These are phyloP conservation scores for Escarpia spicata DNA, from an alignment of 2,888 invertebrate species.

Conservation along the genomic window DNA sequence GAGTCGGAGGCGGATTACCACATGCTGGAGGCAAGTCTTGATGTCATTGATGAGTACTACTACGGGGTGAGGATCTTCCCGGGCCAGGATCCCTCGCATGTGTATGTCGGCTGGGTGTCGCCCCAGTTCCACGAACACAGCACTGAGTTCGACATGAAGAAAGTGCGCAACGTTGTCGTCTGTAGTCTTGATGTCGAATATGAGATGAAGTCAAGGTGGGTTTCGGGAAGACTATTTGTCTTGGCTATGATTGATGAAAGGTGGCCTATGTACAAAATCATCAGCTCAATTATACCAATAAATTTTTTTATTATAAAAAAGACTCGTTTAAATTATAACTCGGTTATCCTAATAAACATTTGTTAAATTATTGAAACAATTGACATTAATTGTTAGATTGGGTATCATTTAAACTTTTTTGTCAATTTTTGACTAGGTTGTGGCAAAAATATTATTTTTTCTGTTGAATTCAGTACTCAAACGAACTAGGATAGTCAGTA, in stretches of 20 bases:
- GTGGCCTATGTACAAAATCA: background rate
- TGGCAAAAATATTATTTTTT: too few species aligned
- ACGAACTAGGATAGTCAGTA: too few species aligned
- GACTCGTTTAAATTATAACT: too few species aligned
- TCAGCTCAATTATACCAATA: too few species aligned
- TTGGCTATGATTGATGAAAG: background rate
- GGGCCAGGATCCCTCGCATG: constrained; percentile 70
- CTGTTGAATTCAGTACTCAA: too few species aligned
- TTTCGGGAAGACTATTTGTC: background rate
- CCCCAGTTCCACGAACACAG: constrained; percentile 80
- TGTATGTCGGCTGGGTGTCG: constrained; percentile 99
- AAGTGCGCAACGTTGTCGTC: constrained; percentile 60
- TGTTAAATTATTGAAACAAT: too few species aligned
- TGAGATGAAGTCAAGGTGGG: constrained; percentile 73
- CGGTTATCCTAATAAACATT: too few species aligned
- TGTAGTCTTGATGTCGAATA: constrained; percentile 69
- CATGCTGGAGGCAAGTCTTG: constrained; percentile 61
- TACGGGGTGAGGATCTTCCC: constrained; percentile 88
- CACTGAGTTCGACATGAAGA: constrained; percentile 61
- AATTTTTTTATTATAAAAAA: too few species aligned
- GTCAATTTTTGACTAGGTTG: too few species aligned
- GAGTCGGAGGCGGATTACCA: constrained; percentile 42
- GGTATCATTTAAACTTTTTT: too few species aligned
- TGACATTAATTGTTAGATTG: too few species aligned
- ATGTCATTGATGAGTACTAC: constrained; percentile 93